Evolutionary conservation across 2,888 invertebrate genomes (phyloP).

Genomic region (Zootermopsis nevadensis): DNA sequence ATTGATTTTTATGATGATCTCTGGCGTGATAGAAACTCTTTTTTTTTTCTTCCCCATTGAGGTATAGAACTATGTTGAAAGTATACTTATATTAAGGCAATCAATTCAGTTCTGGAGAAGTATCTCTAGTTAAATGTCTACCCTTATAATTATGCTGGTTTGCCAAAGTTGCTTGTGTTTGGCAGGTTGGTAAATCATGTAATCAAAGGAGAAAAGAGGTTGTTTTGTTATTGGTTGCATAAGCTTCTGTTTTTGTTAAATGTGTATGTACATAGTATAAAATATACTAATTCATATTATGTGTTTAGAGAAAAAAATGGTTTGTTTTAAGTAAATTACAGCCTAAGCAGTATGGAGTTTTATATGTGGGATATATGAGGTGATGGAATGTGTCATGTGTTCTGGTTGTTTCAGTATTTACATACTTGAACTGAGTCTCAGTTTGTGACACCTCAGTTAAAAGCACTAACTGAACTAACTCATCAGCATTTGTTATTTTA

Average conservation of each 20-base stretch:
- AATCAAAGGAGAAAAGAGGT: not conserved
- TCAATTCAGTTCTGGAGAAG: not conserved
- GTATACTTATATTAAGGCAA: not conserved
- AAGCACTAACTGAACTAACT: not conserved
- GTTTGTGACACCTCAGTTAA: not conserved
- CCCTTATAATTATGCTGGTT: not conserved
- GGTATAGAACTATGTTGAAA: not conserved
- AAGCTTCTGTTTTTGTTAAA: not conserved
- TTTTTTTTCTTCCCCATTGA: too few species aligned
- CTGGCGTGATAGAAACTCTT: too few species aligned
- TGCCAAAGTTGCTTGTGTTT: not conserved
- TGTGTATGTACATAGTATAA: not conserved
- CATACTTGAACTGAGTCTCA: not conserved
- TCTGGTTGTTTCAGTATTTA: slow-evolving; percentile 25
- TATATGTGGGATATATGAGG: not conserved
- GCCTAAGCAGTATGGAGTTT: not conserved
- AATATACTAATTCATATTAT: not conserved
- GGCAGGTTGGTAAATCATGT: not conserved
- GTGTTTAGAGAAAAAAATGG: not conserved
- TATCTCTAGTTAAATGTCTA: not conserved
- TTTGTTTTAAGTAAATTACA: not conserved
- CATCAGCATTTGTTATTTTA: not conserved
- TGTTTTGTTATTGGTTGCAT: not conserved
- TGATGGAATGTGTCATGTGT: not conserved
- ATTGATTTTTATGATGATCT: too few species aligned